Percentiles rank a stretch among this genome's conserved stretches.
Conservation (phyloP, 2,888 invertebrate species). For the Melolontha melolontha region DNA sequence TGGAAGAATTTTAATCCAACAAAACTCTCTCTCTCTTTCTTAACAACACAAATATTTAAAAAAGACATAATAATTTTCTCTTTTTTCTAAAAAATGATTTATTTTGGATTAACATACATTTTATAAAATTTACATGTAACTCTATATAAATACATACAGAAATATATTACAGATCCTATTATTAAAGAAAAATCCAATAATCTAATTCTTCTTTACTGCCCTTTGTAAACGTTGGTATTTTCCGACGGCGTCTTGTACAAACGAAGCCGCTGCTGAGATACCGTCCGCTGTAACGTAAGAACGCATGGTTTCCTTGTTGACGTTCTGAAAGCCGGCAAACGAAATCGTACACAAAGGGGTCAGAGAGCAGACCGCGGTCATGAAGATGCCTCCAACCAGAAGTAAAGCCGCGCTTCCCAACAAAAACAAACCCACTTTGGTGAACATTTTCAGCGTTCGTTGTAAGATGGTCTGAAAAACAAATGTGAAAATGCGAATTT, state of each 20-base stretch:
- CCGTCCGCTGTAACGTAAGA: constrained; percentile 71
- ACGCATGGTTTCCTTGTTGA: constrained; percentile 68
- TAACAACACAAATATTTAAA: too few species aligned
- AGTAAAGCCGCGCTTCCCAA: constrained; percentile 65
- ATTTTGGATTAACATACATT: too few species aligned
- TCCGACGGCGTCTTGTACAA: constrained; percentile 73
- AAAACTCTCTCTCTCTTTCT: too few species aligned
- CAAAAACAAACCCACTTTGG: constrained; percentile 65
- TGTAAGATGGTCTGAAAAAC: constrained; percentile 57
- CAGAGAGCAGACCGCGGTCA: constrained; percentile 72
- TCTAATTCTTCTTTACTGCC: constrained; percentile 43
- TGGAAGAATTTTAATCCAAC: too few species aligned
- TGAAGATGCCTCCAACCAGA: constrained; percentile 68
- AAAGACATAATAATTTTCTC: too few species aligned
- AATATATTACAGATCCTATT: constrained; percentile 20
- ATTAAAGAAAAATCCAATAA: constrained; percentile 37
- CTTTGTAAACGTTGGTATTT: constrained; percentile 68
- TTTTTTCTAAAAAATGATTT: too few species aligned
- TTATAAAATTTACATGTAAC: constrained; percentile 1
- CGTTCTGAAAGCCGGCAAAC: constrained; percentile 64
- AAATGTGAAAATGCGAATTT: constrained; percentile 19
- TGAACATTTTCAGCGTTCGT: constrained; percentile 57
- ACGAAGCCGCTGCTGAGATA: constrained; percentile 70
- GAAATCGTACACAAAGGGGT: constrained; percentile 73
- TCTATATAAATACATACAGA: background rate